phyloP scores from a whole-genome alignment of 2,888 invertebrate genomes.

The Ennomos fuscantarius region DNA sequence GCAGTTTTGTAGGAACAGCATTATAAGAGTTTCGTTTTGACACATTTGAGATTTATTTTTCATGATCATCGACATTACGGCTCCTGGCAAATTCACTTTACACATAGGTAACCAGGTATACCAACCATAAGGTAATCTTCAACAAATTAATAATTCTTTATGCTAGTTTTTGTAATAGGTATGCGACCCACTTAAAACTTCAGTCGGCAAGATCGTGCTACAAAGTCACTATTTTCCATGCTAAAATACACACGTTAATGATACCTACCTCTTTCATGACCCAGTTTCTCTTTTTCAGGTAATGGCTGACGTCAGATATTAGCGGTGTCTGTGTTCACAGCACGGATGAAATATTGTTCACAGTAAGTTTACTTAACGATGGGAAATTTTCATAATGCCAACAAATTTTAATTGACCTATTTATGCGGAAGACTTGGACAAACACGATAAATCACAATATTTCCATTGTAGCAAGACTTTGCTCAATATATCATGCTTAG shows the following conservation, averaged over 20 bases:
- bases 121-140: no score
- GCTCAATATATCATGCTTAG: conserved; percentile 73
- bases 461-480: conserved; percentile 53
- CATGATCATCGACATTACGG: no score
- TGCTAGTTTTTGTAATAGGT: no score
- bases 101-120: no score
- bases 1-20: no score
- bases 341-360: conserved; percentile 14
- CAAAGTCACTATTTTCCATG: conserved; percentile 1
- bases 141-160: no score
- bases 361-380: conserved; percentile 37
- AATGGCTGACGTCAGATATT: conserved; percentile 33
- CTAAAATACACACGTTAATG: conserved; percentile 18
- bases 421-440: conserved; percentile 12
- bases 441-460: conserved; percentile 48
- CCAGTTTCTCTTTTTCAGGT: conserved; percentile 45
- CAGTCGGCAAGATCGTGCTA: conserved; percentile 9
- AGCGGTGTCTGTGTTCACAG: conserved; percentile 24
- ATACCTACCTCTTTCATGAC: conserved; percentile 28
- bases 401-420: conserved; percentile 13
- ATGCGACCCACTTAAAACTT: no score
- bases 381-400: conserved; percentile 7
- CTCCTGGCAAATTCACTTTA: no score
- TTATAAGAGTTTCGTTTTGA: no score
- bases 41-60: no score